Evolutionary conservation across 23 tunicate species (phyloP), one percentile per base, ranked within the genome.

Genomic region (Trididemnum nubilum): DNA sequence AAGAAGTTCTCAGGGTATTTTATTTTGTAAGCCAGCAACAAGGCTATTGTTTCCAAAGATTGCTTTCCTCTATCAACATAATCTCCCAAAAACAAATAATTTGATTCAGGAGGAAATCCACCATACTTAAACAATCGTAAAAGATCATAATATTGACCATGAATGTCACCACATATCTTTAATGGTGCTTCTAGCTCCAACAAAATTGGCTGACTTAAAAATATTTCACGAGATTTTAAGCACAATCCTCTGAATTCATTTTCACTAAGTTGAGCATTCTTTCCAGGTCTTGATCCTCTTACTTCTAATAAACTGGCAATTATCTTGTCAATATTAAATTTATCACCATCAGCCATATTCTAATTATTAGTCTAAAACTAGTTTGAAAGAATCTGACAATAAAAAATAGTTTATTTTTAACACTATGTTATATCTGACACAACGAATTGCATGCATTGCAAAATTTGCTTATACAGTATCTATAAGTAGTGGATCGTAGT

Each of bases 1-100:
- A 96, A 96, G 86, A 96, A 96, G 63, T 96, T 96, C 73, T 96
- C 99, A 4, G 99, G 99, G 64, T 96, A 96, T 49, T 96, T 96
- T 19, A 96, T 91, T 65, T 96, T 96, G 77, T 96, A 96, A 18
- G 99, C 99, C 2, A 96, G 83, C 34, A 96, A 78, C 32, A 96
- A 83, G 49, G 98, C 96, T 33, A 96, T 96, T 35, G 99, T 96
- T 83, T 96, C 99, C 63, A 96, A 49, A 22, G 99, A 96, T 79
- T 96, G 99, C 86, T 96, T 96, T n/a, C n/a, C n/a, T n/a, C n/a
- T n/a, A n/a, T n/a, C n/a, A n/a, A n/a, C n/a, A n/a, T n/a, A n/a
- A n/a, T n/a, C n/a, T n/a, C n/a, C n/a, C n/a, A n/a, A n/a, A n/a
- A n/a, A n/a, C n/a, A n/a, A n/a, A n/a, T n/a, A n/a, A n/a, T n/a